Evolutionary conservation across 2,888 invertebrate genomes (phyloP).

Genomic region (Lissonota sp.): DNA sequence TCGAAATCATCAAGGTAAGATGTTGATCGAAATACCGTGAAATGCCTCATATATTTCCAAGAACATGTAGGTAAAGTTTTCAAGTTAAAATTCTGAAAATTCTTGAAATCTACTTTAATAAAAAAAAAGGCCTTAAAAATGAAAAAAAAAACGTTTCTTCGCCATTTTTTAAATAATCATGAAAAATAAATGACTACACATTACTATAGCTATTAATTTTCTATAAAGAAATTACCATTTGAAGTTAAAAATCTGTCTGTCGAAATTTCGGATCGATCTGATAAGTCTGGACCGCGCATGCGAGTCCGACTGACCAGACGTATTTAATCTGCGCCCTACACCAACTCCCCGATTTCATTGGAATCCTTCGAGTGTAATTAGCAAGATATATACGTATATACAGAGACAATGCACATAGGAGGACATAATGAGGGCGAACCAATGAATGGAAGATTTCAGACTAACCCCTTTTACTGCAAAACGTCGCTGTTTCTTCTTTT

Average conservation of each 20-base stretch:
- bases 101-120: too few relatives aligned
- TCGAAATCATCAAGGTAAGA: too few relatives aligned
- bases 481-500: conserved; percentile 35
- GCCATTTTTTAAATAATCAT: neutral
- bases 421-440: conserved; percentile 27
- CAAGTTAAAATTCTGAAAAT: neutral
- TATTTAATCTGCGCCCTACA: conserved; percentile 45
- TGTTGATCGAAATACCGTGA: too few relatives aligned
- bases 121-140: too few relatives aligned
- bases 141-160: conserved; percentile 26
- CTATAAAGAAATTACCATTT: too few relatives aligned
- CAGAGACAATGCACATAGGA: conserved; percentile 7
- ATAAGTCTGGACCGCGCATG: too few relatives aligned
- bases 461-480: conserved; percentile 32
- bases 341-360: conserved; percentile 19
- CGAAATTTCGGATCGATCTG: too few relatives aligned
- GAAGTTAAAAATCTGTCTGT: too few relatives aligned
- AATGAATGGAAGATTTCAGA: conserved; percentile 51
- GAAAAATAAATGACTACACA: too few relatives aligned
- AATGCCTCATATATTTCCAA: too few relatives aligned
- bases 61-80: too few relatives aligned
- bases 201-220: too few relatives aligned
- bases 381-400: conserved; percentile 5
- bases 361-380: conserved; percentile 56
- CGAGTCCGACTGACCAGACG: conserved; percentile 30